Evolutionary conservation across 2,888 invertebrate species (phyloP), one percentile per base, ranked within the genome.

Genomic region (Cephus sareptanus): DNA sequence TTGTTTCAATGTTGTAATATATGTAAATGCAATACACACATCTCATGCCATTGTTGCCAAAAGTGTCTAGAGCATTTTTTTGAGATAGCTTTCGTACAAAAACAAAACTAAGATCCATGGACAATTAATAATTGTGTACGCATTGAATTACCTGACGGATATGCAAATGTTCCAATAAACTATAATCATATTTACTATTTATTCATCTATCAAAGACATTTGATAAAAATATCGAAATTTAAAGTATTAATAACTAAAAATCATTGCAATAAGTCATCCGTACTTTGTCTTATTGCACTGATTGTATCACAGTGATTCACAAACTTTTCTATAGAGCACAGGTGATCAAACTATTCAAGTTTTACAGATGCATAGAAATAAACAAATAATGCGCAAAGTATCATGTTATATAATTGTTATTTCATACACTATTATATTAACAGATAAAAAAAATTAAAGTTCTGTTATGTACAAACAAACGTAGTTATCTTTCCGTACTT

Each of bases 1-100:
- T 85, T 85, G 83, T 86, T 86, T 81, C 82, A 85, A 83, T 85
- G 82, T 83, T 86, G 85, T 85, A 87, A 86, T 83, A 85, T 85
- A 85, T 83, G 84, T 86, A 87, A 87, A 83, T 84, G 83, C 83
- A 81, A 77, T 75, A 35, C 71, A 78, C 79, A 78, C 71, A 77
- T 69, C 40, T 68, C 76, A 74, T 69, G 74, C 75, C 30, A 71
- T 68, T 56, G 74, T 71, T 35, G 76, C 30, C 11, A 76, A 75
- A 75, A 79, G 35, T 75, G 23, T 56, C 56, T 23, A 56, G 9
- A 56, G 56, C 56, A 56, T 23, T 56, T 23, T 6, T 9, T 23
- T 23, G 23, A 23, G 56, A 56, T 56, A 23, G 56, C 56, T 56
- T 23, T 56, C 56, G 23, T 56, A 56, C 56, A 56, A 56, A 56